Evolutionary conservation across 1,140 invertebrate genomes (phyloP).

Genomic region (Lysiphlebus fabarum): DNA sequence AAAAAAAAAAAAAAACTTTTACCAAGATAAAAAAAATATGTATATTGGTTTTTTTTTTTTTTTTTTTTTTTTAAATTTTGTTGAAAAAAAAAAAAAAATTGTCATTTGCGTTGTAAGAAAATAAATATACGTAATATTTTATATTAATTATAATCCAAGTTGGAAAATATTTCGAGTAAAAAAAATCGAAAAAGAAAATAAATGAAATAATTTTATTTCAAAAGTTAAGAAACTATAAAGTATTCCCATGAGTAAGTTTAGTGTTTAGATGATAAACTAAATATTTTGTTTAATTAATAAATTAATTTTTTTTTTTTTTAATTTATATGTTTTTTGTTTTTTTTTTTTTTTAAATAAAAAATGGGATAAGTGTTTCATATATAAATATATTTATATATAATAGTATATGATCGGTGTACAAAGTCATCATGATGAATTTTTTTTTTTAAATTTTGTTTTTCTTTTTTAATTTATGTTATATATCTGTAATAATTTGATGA

Average conservation of each 20-base stretch:
- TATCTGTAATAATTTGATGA: conserved; percentile 26
- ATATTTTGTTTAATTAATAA: conserved; percentile 12
- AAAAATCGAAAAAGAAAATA: conserved; percentile 11
- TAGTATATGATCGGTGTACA: conserved; percentile 31
- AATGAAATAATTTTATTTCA: conserved; percentile 24
- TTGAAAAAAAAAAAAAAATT: conserved; percentile 14
- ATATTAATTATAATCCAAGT: neutral
- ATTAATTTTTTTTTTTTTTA: conserved; percentile 10
- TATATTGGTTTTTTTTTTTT: conserved; percentile 3
- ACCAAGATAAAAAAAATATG: conserved; percentile 21
- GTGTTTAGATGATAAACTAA: conserved; percentile 15
- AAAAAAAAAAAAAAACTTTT: conserved; percentile 14
- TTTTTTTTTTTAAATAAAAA: too few species aligned
- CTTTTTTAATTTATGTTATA: neutral
- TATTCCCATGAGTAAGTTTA: conserved; percentile 20
- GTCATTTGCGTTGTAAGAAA: conserved; percentile 18
- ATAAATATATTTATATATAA: conserved; percentile 18
- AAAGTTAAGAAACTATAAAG: conserved; percentile 15
- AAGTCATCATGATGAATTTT: conserved; percentile 34
- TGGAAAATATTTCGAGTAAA: too few species aligned
- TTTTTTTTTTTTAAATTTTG: conserved; percentile 3
- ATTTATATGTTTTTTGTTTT: too few species aligned
- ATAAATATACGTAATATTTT: conserved; percentile 20
- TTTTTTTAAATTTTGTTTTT: conserved; percentile 24
- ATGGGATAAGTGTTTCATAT: neutral